phyloP scores from a whole-genome alignment of 2,113 vertebrate species.

The Saccopteryx leptura region DNA sequence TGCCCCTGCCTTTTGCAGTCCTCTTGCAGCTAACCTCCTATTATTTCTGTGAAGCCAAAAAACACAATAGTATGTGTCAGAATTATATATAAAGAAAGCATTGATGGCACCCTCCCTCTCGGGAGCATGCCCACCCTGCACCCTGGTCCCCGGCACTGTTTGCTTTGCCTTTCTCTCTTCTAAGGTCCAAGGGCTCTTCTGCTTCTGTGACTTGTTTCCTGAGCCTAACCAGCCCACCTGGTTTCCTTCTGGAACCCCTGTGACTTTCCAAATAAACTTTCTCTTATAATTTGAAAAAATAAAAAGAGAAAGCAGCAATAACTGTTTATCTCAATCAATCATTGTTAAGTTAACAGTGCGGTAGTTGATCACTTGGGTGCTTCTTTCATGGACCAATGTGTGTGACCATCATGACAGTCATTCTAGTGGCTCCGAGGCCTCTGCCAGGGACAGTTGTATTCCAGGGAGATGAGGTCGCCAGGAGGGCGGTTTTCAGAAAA shows the following conservation, averaged over 20 bases:
- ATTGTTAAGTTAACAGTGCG: neutral
- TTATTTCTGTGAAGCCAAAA: neutral
- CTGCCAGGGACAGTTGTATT: neutral
- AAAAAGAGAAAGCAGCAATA: neutral
- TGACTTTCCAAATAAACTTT: neutral
- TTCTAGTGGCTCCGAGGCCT: slow-evolving; percentile 8
- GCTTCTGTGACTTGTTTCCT: neutral
- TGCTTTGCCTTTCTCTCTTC: neutral
- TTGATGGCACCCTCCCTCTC: neutral
- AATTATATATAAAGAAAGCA: neutral
- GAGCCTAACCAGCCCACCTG: neutral
- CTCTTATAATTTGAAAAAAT: neutral
- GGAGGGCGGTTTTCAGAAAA: slow-evolving; percentile 26
- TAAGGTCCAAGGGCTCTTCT: neutral
- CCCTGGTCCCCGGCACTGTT: no score
- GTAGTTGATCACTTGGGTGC: neutral
- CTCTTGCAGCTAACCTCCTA: neutral
- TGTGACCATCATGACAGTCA: neutral
- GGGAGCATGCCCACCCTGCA: neutral
- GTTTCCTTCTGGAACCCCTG: neutral
- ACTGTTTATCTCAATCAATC: slow-evolving; percentile 23
- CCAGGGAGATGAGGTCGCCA: neutral
- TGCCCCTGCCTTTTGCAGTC: neutral
- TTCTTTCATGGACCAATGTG: neutral
- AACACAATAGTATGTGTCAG: neutral